Percentiles rank a stretch among this genome's conserved stretches.
Evolutionary conservation across 23 tunicate species (phyloP).

Genomic region (Clavelina lepadiformis): DNA sequence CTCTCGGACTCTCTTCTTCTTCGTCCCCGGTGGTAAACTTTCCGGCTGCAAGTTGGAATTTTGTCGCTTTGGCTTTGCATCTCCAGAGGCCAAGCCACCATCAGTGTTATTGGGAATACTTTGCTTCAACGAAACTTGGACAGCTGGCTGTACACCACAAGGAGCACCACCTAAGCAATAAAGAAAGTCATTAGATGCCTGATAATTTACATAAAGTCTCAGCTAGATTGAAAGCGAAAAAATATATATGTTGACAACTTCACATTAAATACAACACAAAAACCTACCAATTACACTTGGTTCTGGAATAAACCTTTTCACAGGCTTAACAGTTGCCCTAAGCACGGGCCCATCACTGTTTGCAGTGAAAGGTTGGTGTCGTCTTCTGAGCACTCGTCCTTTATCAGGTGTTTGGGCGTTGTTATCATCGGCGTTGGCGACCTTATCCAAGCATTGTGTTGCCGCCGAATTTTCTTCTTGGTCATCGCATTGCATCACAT

Average conservation of each 20-base stretch:
- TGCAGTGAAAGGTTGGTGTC: slow-evolving; percentile 4
- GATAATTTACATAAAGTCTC: neutral
- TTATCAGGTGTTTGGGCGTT: slow-evolving; percentile 33
- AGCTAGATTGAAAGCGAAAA: too few species aligned
- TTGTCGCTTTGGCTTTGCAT: slow-evolving; percentile 24
- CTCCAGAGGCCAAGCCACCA: neutral
- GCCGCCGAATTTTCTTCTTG: slow-evolving; percentile 3
- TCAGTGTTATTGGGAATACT: neutral
- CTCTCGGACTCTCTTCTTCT: slow-evolving; percentile 78
- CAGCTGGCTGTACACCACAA: neutral
- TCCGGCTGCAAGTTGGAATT: neutral
- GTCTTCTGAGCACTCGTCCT: slow-evolving; percentile 77
- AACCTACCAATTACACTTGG: slow-evolving; percentile 20
- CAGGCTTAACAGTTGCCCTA: slow-evolving; percentile 82
- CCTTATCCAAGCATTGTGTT: neutral
- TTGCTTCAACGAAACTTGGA: neutral
- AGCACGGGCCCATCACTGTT: slow-evolving; percentile 63
- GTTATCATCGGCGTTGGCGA: neutral
- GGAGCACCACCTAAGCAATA: neutral
- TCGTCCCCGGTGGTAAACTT: neutral
- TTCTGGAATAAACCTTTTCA: slow-evolving; percentile 75
- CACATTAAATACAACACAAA: neutral
- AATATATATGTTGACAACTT: too few species aligned
- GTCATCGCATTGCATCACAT: slow-evolving; percentile 18
- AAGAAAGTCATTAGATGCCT: neutral